Conservation (phyloP, 2,113 vertebrate genomes). For the Hippolais icterina region DNA sequence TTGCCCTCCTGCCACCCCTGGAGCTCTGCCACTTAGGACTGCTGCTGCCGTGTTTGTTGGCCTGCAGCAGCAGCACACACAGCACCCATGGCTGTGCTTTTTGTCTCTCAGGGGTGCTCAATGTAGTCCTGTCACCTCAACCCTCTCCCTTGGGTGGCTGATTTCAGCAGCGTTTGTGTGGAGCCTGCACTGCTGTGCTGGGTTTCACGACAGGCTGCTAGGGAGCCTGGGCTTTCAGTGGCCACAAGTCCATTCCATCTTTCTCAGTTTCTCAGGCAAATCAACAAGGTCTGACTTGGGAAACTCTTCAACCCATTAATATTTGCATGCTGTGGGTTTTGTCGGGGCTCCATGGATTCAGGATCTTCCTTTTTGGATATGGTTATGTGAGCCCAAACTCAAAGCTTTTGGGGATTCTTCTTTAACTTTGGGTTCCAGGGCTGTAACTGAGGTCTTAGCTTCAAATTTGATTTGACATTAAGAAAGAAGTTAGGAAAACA, state of each 20-base stretch:
- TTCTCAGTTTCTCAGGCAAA: background rate
- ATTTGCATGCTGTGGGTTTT: background rate
- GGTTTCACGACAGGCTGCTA: background rate
- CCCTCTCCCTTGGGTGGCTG: background rate
- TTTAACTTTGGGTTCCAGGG: background rate
- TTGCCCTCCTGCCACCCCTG: background rate
- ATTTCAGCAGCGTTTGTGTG: background rate
- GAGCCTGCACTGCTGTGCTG: rapidly evolving
- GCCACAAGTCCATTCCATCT: background rate
- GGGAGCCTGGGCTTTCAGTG: background rate
- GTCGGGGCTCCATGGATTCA: background rate
- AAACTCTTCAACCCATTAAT: background rate
- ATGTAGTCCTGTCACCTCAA: background rate
- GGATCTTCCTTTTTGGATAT: background rate
- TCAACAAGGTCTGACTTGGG: background rate
- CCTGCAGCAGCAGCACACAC: background rate
- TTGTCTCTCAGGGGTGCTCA: background rate
- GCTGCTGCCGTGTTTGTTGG: background rate
- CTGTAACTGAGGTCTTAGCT: background rate
- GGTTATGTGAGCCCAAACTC: background rate
- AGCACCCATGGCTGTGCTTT: background rate
- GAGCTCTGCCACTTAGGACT: background rate
- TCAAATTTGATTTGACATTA: background rate
- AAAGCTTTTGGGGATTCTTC: background rate
- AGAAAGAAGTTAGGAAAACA: background rate